These are phyloP conservation scores for Chalcis sispes DNA, from an alignment of 2,888 invertebrate species.

Conservation along the genomic window DNA sequence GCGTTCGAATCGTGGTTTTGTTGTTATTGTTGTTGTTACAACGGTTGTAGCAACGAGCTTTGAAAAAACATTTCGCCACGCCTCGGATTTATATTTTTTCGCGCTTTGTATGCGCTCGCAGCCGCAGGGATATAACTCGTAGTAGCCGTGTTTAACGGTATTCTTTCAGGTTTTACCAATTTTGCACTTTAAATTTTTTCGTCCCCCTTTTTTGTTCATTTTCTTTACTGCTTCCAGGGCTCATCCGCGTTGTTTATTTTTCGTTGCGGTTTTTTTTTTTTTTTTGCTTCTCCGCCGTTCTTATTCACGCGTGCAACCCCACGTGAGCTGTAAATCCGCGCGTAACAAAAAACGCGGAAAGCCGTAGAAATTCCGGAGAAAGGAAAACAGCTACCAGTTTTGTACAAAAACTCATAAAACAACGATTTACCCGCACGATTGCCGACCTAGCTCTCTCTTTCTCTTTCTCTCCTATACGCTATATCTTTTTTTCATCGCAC, in stretches of 20 bases:
- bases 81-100: slow-evolving; percentile 38
- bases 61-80: slow-evolving; percentile 15
- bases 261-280: slow-evolving; percentile 16
- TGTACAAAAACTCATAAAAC: slow-evolving; percentile 40
- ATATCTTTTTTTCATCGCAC: no score
- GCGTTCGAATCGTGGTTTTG: not conserved
- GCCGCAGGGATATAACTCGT: not conserved
- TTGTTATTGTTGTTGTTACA: slow-evolving; percentile 2
- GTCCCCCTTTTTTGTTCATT: not conserved
- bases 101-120: slow-evolving; percentile 18
- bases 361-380: slow-evolving; percentile 17
- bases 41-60: not conserved
- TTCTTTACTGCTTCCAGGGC: not conserved
- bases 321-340: slow-evolving; percentile 10
- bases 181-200: slow-evolving; percentile 30
- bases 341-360: slow-evolving; percentile 23
- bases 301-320: not conserved
- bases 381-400: slow-evolving; percentile 8
- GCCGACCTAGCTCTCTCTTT: slow-evolving; percentile 38
- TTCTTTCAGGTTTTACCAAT: slow-evolving; percentile 38
- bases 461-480: slow-evolving; percentile 2
- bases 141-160: not conserved
- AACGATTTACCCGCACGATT: slow-evolving; percentile 43
- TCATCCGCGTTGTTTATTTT: not conserved
- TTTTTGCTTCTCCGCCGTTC: not conserved